Conservation (phyloP, 2,113 vertebrate species). For the Paramisgurnus dabryanus region DNA sequence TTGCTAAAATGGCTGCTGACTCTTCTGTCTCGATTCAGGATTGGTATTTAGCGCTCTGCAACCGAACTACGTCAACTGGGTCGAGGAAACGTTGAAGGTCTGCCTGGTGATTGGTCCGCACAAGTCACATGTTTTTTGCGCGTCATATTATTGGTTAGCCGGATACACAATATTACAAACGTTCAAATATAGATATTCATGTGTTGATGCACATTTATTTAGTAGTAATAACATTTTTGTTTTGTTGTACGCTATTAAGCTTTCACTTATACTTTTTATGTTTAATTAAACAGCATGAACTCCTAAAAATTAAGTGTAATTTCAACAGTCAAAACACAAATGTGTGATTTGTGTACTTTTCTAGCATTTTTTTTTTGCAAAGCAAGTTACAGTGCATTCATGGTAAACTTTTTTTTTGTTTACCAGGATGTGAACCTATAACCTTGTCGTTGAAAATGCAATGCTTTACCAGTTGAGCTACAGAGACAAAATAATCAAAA, state of each 20-base stretch:
- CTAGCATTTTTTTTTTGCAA: no score
- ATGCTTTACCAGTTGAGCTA: no score
- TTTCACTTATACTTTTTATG: background rate
- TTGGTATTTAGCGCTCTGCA: conserved; percentile 76
- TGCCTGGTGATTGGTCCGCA: conserved; percentile 62
- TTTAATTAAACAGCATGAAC: background rate
- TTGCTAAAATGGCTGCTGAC: conserved; percentile 83
- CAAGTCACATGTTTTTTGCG: conserved; percentile 8
- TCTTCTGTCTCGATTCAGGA: conserved; percentile 74
- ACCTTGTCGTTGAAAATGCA: no score
- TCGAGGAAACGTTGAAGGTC: conserved; percentile 50
- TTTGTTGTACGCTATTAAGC: background rate
- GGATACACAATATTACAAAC: conserved; percentile 1
- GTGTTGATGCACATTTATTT: background rate
- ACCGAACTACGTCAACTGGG: conserved; percentile 76
- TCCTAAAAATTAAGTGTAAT: no score
- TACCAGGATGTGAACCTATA: no score
- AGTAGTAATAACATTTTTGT: background rate
- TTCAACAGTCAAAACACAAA: no score
- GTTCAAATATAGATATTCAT: background rate
- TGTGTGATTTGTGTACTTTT: no score
- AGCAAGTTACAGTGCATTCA: no score
- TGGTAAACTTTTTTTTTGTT: no score
- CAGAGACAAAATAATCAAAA: no score
- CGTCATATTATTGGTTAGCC: conserved; percentile 41